These are phyloP conservation scores for Talpa occidentalis DNA, from an alignment of 2,113 vertebrate species.

Conservation along the genomic window DNA sequence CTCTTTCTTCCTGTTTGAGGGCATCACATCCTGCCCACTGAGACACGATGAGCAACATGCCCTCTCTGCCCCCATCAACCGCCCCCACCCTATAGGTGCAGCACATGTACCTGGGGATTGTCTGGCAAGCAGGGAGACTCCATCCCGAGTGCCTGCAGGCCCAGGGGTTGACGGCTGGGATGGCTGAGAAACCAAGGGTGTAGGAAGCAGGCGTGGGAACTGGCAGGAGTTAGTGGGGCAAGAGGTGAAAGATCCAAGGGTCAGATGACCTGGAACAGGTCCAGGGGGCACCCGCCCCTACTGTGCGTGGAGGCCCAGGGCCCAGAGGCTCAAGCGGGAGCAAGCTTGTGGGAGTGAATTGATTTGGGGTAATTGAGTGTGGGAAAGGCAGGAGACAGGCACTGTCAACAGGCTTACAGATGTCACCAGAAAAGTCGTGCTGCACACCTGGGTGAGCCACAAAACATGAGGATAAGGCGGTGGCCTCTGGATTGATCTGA, in stretches of 20 bases:
- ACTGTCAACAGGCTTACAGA: not conserved
- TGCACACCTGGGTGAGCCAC: not conserved
- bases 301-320: not conserved
- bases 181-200: not conserved
- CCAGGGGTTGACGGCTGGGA: not conserved
- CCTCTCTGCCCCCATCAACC: not conserved
- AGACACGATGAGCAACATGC: not conserved
- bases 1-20: not conserved
- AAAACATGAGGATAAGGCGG: not conserved
- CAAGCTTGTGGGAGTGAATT: not conserved
- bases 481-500: not conserved
- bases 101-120: not conserved
- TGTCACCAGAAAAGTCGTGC: not conserved
- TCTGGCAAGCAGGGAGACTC: too few relatives aligned
- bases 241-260: not conserved
- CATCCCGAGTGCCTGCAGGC: too few relatives aligned
- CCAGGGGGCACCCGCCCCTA: accelerated
- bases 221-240: too few relatives aligned
- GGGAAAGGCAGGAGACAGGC: not conserved
- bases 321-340: not conserved
- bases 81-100: accelerated
- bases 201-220: not conserved
- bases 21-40: not conserved
- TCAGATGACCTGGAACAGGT: not conserved
- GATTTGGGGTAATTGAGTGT: not conserved